Conservation (phyloP, 2,888 invertebrate genomes). For the Andrena camellia region DNA sequence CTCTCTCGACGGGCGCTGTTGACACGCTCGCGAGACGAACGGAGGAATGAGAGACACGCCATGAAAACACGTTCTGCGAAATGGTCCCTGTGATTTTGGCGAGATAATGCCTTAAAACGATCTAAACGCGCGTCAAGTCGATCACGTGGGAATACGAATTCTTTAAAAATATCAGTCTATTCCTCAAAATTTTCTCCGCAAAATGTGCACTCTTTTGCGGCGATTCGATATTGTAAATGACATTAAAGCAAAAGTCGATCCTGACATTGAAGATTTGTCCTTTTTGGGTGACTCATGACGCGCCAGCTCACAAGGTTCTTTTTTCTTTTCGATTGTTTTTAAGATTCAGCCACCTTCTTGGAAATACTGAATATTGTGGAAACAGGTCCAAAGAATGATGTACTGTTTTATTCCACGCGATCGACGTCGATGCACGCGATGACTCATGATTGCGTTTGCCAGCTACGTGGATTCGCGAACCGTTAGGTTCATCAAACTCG, state of each 20-base stretch:
- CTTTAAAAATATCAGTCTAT: neutral
- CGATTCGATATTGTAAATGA: too few species aligned
- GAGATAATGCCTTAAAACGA: neutral
- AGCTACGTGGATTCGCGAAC: too few species aligned
- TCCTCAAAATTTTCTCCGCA: neutral
- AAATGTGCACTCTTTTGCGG: too few species aligned
- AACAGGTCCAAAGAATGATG: neutral
- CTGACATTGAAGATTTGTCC: too few species aligned
- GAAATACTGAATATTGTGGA: too few species aligned
- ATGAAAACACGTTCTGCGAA: slow-evolving; percentile 3
- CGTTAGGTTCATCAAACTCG: neutral
- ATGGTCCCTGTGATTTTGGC: slow-evolving; percentile 22
- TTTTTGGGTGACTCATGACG: too few species aligned
- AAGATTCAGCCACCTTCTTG: too few species aligned
- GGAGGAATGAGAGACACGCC: slow-evolving; percentile 13
- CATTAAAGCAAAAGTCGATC: too few species aligned
- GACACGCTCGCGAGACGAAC: slow-evolving; percentile 9
- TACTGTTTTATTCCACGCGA: neutral
- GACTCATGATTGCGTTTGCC: too few species aligned
- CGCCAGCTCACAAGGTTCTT: too few species aligned
- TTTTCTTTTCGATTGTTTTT: too few species aligned
- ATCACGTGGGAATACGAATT: neutral
- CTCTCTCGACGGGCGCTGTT: neutral
- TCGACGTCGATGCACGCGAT: too few species aligned
- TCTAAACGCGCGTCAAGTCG: neutral